Evolutionary conservation across 2,113 vertebrate species (phyloP).

Genomic region (Corythornis vintsioides): DNA sequence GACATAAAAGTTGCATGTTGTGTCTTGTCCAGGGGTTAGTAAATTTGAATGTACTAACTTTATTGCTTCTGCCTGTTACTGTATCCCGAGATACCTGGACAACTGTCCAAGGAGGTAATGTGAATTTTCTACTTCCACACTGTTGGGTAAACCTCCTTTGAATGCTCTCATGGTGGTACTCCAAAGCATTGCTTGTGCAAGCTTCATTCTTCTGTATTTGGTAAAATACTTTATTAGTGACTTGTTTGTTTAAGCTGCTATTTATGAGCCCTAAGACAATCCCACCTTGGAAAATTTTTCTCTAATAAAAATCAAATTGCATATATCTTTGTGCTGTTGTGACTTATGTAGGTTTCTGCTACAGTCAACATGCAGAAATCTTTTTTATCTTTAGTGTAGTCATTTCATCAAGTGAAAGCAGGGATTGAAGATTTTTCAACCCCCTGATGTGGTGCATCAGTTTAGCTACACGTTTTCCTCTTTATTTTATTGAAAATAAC

Average conservation of each 20-base stretch:
- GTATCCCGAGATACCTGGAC: not conserved
- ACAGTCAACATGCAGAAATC: not conserved
- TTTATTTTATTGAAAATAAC: not conserved
- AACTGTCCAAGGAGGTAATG: not conserved
- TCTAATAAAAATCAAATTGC: not conserved
- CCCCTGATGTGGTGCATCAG: accelerated
- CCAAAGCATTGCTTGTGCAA: not conserved
- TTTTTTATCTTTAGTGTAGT: not conserved
- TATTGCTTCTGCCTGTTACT: not conserved
- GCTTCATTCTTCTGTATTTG: not conserved
- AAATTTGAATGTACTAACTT: not conserved
- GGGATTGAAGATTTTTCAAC: not conserved
- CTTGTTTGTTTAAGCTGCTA: not conserved
- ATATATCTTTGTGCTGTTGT: not conserved
- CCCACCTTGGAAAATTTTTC: not conserved
- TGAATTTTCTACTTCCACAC: not conserved
- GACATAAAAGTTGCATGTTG: not conserved
- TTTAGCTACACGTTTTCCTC: not conserved
- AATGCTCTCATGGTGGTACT: not conserved
- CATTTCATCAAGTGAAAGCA: not conserved
- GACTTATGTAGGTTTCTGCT: not conserved
- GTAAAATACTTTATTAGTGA: not conserved
- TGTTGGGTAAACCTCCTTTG: not conserved
- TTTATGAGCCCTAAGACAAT: not conserved
- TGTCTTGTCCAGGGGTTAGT: not conserved